Evolutionary conservation across 2,113 vertebrate genomes (phyloP), one percentile per base, ranked within the genome.

Genomic region (Sceloporus tristichus): DNA sequence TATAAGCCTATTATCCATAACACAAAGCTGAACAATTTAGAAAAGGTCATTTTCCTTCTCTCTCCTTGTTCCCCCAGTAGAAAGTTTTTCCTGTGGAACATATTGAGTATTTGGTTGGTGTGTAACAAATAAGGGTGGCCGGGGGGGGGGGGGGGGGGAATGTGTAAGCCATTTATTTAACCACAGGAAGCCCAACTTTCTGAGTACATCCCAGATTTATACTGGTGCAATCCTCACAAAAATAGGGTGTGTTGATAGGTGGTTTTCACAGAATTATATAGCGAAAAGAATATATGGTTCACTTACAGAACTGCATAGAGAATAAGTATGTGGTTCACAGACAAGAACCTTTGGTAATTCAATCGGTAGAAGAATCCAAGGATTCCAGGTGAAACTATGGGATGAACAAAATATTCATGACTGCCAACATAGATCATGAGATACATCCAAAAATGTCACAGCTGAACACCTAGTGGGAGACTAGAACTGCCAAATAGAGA

Each of bases 271-370:
- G 59, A 14, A 62, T 14, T 4, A 62, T 4, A 62, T 62, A 18
- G 16, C 3, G 13, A 62, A 10, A 59, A 16, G 3, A 62, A 62
- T 18, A 27, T 38, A 38, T 90, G 98, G 23, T 27, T 90, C 13
- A 98, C 98, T 98, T 95, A 99, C 98, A 99, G 92, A 92, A 98
- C 34, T 92, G 98, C 96, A 0, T 98, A 99, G 93, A 98, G 91
- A 54, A 98, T 53, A 86, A 99, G 97, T 75, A 99, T 75, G 1
- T 97, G 96, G 90, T 97, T 98, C 85, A 99, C 93, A 89, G 97
- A 97, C 0, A 95, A 90, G 0, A 95, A 91, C 84, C 97, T 97
- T 91, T 96, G 92, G 59, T 93, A 90, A 76, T 96, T 97, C 82
- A 96, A 78, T 95, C 93, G 94, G 25, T 95, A 91, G 82, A 96